Percentiles rank a stretch among this genome's conserved stretches.
phyloP scores from a whole-genome alignment of 2,888 invertebrate species.

The Xestia rhomboidea region DNA sequence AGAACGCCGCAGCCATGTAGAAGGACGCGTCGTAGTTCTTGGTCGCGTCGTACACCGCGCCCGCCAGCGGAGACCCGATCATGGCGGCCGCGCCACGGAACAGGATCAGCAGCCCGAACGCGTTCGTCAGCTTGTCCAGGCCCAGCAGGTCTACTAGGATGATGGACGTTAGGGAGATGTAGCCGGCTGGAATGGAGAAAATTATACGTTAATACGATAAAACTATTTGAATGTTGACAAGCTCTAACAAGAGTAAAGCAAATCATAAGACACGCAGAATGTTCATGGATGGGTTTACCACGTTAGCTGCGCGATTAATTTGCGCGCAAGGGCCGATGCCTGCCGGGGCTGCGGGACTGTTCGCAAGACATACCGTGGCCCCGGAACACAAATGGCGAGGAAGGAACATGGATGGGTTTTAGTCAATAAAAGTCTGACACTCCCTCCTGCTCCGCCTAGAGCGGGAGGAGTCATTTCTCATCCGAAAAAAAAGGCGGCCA shows the following conservation, averaged over 20 bases:
- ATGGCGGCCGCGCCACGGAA: conserved; percentile 98
- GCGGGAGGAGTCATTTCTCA: too few relatives aligned
- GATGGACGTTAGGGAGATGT: conserved; percentile 99
- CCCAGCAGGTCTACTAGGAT: conserved; percentile 99
- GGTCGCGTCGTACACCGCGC: conserved; percentile 97
- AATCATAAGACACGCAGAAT: neutral
- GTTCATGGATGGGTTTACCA: too few relatives aligned
- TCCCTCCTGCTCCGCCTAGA: too few relatives aligned
- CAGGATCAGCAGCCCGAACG: conserved; percentile 98
- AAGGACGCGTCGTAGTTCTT: conserved; percentile 96
- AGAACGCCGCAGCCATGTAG: conserved; percentile 97
- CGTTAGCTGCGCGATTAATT: neutral
- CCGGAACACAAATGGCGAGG: too few relatives aligned
- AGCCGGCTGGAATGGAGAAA: conserved; percentile 93
- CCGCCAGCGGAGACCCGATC: conserved; percentile 95
- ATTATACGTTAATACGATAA: neutral
- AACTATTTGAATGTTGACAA: neutral
- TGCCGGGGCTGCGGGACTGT: too few relatives aligned
- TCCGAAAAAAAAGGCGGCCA: too few relatives aligned
- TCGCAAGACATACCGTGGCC: too few relatives aligned
- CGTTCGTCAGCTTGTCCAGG: conserved; percentile 98
- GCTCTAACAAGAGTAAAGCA: neutral
- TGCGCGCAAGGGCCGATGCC: too few relatives aligned
- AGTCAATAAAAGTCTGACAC: too few relatives aligned
- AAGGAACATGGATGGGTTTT: too few relatives aligned